Percentiles rank a stretch among this genome's conserved stretches.
Evolutionary conservation across 1,140 invertebrate species (phyloP).

Genomic region (Camponotus pennsylvanicus): DNA sequence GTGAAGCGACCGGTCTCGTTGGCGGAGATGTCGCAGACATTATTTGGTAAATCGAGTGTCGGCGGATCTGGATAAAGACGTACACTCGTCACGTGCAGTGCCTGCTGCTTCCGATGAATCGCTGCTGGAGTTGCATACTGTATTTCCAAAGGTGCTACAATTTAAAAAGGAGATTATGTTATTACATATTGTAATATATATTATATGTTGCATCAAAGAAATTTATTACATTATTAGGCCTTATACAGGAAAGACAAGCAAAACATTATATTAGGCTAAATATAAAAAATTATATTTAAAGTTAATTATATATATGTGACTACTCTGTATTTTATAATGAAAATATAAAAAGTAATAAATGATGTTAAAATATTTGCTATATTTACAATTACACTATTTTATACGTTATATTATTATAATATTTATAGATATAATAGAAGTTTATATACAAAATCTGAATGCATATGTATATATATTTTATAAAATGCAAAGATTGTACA

Average conservation of each 20-base stretch:
- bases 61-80: constrained; percentile 80
- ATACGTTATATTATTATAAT: no score
- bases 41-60: constrained; percentile 83
- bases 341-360: no score
- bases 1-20: constrained; percentile 89
- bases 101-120: constrained; percentile 44
- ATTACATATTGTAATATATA: neutral
- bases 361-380: no score
- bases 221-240: neutral
- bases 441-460: no score
- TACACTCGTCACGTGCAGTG: constrained; percentile 73
- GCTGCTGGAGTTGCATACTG: constrained; percentile 34
- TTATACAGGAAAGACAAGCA: neutral
- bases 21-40: constrained; percentile 81
- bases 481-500: neutral
- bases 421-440: no score
- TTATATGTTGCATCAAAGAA: neutral
- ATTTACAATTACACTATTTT: no score
- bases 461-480: neutral
- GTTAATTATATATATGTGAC: constrained; percentile 6
- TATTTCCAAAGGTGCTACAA: constrained; percentile 43
- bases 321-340: no score
- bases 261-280: neutral
- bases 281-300: neutral
- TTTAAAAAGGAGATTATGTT: neutral